A percentile compares a stretch with the other conserved stretches of the same genome.
Conservation (phyloP, 1,140 invertebrate genomes). For the Zaprionus nigranus region DNA sequence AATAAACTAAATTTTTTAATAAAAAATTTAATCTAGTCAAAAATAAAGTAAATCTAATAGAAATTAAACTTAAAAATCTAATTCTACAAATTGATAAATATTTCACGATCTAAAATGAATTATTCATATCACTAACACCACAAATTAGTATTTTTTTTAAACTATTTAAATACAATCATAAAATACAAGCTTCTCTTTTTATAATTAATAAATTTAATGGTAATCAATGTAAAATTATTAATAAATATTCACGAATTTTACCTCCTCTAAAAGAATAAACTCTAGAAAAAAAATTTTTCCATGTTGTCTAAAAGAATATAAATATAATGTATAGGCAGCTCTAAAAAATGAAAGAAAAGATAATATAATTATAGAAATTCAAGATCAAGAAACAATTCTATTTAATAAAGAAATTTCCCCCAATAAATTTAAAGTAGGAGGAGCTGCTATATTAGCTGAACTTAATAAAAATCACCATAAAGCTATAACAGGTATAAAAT, state of each 20-base stretch:
- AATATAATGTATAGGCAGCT: slow-evolving; percentile 75
- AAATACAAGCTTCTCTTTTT: slow-evolving; percentile 84
- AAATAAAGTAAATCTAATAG: slow-evolving; percentile 67
- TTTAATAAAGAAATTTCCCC: slow-evolving; percentile 87
- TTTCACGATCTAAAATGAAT: slow-evolving; percentile 69
- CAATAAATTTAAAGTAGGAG: slow-evolving; percentile 84
- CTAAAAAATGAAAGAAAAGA: slow-evolving; percentile 85
- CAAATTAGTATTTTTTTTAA: slow-evolving; percentile 87
- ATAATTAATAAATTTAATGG: slow-evolving; percentile 87
- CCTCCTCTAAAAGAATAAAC: no score
- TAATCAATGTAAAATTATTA: slow-evolving; percentile 86
- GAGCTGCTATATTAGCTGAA: slow-evolving; percentile 85
- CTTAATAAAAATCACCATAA: slow-evolving; percentile 88
- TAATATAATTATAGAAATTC: slow-evolving; percentile 85
- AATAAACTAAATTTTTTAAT: slow-evolving; percentile 77
- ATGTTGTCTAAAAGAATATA: no score
- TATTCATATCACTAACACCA: slow-evolving; percentile 86
- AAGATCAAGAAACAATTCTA: slow-evolving; percentile 85
- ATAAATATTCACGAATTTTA: slow-evolving; percentile 86
- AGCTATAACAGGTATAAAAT: slow-evolving; percentile 84
- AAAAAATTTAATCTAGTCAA: slow-evolving; percentile 84
- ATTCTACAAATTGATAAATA: slow-evolving; percentile 84
- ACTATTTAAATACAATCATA: slow-evolving; percentile 85
- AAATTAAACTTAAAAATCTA: slow-evolving; percentile 77
- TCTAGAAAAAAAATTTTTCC: no score